Percentiles rank a stretch among this genome's conserved stretches.
Evolutionary conservation across 2,797 vertebrate species (phyloP).

Genomic region (Leucoraja ocellata): DNA sequence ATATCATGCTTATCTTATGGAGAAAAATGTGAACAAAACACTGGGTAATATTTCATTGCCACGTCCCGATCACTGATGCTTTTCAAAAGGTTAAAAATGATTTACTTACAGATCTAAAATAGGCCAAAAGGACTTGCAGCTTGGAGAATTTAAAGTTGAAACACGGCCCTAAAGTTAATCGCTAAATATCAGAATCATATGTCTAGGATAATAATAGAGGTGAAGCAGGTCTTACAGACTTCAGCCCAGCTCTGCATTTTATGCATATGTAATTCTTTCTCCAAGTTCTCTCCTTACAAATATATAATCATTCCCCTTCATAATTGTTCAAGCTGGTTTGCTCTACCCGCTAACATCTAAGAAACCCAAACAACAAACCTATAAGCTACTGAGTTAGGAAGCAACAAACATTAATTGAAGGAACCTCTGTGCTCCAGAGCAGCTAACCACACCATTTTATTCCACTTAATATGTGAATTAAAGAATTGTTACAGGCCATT

Average conservation of each 20-base stretch:
- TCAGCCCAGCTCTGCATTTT: background rate
- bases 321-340: background rate
- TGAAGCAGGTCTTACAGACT: background rate
- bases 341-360: background rate
- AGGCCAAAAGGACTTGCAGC: background rate
- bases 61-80: background rate
- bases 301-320: background rate
- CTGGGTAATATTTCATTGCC: background rate
- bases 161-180: background rate
- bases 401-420: background rate
- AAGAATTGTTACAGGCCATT: background rate
- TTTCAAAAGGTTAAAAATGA: conserved; percentile 23
- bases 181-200: background rate
- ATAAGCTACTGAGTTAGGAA: background rate
- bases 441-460: background rate
- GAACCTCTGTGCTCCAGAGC: background rate
- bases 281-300: background rate
- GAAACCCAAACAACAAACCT: no score
- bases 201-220: background rate
- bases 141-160: background rate
- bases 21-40: background rate
- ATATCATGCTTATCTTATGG: conserved; percentile 11
- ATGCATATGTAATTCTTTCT: background rate
- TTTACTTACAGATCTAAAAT: conserved; percentile 21
- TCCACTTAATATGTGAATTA: background rate